Conservation (phyloP, 2,113 vertebrate genomes). For the Pantherophis guttatus region DNA sequence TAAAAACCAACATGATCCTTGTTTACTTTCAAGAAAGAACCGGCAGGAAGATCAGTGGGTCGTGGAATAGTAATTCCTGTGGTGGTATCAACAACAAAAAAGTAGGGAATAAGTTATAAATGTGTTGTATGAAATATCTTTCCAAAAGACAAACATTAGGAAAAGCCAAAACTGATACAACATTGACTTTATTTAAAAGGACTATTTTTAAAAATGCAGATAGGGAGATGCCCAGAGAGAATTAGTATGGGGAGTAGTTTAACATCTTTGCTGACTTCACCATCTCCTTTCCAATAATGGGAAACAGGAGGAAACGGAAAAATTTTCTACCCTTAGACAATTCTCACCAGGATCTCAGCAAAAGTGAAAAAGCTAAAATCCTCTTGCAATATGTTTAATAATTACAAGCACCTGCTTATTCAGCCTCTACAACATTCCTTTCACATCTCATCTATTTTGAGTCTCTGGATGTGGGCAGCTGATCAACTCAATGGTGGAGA, state of each 20-base stretch:
- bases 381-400: neutral
- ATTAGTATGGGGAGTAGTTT: neutral
- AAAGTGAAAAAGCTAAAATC: neutral
- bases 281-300: neutral
- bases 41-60: constrained; percentile 26
- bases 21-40: constrained; percentile 79
- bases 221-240: neutral
- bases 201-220: neutral
- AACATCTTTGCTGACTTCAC: neutral
- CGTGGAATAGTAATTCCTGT: constrained; percentile 67
- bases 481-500: neutral
- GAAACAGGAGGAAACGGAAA: neutral
- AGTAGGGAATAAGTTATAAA: constrained; percentile 34
- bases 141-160: neutral
- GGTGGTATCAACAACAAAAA: constrained; percentile 43
- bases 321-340: neutral
- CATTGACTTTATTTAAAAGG: neutral
- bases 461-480: neutral
- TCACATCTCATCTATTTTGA: neutral
- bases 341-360: neutral
- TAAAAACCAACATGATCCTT: constrained; percentile 89
- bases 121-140: neutral
- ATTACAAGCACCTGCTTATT: neutral
- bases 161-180: neutral
- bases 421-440: neutral